Base-by-base conservation (phyloP, 2,888 invertebrate species). In the Nomada ferruginata region DNA sequence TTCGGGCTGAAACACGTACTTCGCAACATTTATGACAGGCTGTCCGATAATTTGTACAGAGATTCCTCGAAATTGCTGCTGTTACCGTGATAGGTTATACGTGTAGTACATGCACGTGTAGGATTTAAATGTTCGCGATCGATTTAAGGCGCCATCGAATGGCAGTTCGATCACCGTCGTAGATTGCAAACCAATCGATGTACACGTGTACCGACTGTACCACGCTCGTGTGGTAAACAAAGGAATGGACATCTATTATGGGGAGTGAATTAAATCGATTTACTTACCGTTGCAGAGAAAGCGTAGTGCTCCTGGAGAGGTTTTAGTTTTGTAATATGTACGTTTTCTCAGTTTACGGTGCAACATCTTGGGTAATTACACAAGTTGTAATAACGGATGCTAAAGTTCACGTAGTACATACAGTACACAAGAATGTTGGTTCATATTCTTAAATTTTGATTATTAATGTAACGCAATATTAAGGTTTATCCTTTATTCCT, bases 91-190 rank as follows among this genome's bases (percentile, higher is more conserved):
- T 5, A 57, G 13, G 3, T 9, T 9, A 4, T 57, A 29, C 4
- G 15, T 29, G 10, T 47, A 15, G 47, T 13, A 11, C 47, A 47
- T 11, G 13, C 1, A 15, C 13, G 15, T 10, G 47, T 3, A 47
- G 15, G 11, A 15, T 10, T 10, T 20, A 52, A 52, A 50, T 13
- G n/a, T 47, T 29, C n/a, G n/a, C 15, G 47, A 36, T 42, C 23
- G 9, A 64, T 72, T 72, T 55, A 29, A 18, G 23, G 60, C 26
- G 44, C 44, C 10, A 64, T 55, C 47, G 50, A 52, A 36, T 71
- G 10, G 42, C 63, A 20, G 23, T 29, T 5, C 20, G 53, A 63
- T 63, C 23, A 52, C 10, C 42, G 10, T 42, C 2, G 13, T 23
- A 13, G 18, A 52, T 71, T 52, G 23, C 42, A 61, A 60, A 60